Percentiles rank a stretch among this genome's conserved stretches.
Conservation (phyloP, 1,140 invertebrate genomes). For the Chymomyza costata region DNA sequence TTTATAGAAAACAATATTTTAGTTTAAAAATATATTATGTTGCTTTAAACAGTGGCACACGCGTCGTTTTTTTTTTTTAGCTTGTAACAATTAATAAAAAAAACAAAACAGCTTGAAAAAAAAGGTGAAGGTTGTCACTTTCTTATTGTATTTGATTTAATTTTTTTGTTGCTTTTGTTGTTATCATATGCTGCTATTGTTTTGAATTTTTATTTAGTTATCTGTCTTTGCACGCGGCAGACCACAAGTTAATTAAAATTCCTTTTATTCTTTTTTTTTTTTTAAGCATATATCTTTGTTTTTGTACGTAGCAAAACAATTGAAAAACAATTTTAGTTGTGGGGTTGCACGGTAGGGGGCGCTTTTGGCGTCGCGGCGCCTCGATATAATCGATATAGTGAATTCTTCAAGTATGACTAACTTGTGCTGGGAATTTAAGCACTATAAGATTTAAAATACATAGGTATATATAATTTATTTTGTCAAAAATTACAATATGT, state of each 20-base stretch:
- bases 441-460: too few species aligned
- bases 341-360: constrained; percentile 8
- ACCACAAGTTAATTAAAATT: constrained; percentile 62
- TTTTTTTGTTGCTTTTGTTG: constrained; percentile 17
- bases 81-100: too few species aligned
- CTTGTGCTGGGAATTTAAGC: neutral
- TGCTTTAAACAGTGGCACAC: too few species aligned
- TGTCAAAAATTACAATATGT: too few species aligned
- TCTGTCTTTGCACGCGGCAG: constrained; percentile 13
- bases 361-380: constrained; percentile 28
- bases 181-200: constrained; percentile 12
- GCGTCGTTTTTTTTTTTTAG: too few species aligned
- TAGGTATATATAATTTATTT: too few species aligned
- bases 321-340: constrained; percentile 60
- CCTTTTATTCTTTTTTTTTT: constrained; percentile 21
- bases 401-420: constrained; percentile 58
- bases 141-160: constrained; percentile 12
- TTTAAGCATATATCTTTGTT: constrained; percentile 32
- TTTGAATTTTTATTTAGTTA: constrained; percentile 10
- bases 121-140: constrained; percentile 35
- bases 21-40: constrained; percentile 7
- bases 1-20: constrained; percentile 2
- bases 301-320: constrained; percentile 51
- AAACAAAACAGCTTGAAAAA: constrained; percentile 21
- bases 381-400: constrained; percentile 22